Evolutionary conservation across 2,113 vertebrate species (phyloP).

Genomic region (Miniopterus natalensis): DNA sequence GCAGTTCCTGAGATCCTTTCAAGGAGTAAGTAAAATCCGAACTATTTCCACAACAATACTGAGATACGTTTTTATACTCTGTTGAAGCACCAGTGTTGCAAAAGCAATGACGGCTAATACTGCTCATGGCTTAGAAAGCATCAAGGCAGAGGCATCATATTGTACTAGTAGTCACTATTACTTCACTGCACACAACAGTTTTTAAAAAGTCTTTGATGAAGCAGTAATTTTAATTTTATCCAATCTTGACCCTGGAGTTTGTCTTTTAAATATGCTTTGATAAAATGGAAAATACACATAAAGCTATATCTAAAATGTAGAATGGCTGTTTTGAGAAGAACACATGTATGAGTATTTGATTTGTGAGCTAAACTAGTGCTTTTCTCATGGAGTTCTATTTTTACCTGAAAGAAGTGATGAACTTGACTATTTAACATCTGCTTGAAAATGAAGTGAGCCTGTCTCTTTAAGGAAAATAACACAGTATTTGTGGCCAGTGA

Average conservation of each 20-base stretch:
- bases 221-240: background rate
- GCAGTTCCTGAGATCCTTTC: background rate
- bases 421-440: background rate
- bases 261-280: background rate
- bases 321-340: background rate
- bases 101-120: background rate
- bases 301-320: background rate
- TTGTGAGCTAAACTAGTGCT: background rate
- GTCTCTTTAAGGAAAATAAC: slow-evolving; percentile 25
- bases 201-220: background rate
- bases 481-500: background rate
- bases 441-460: background rate
- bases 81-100: background rate
- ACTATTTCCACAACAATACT: background rate
- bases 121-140: background rate
- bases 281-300: background rate
- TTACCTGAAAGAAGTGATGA: background rate
- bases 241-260: background rate
- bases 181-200: background rate
- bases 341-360: background rate
- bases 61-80: background rate
- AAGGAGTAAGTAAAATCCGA: background rate
- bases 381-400: background rate
- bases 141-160: background rate
- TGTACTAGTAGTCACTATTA: background rate